Percentiles rank a stretch among this genome's conserved stretches.
These are phyloP conservation scores for Pionites leucogaster DNA, from an alignment of 2,113 vertebrate species.

Conservation along the genomic window DNA sequence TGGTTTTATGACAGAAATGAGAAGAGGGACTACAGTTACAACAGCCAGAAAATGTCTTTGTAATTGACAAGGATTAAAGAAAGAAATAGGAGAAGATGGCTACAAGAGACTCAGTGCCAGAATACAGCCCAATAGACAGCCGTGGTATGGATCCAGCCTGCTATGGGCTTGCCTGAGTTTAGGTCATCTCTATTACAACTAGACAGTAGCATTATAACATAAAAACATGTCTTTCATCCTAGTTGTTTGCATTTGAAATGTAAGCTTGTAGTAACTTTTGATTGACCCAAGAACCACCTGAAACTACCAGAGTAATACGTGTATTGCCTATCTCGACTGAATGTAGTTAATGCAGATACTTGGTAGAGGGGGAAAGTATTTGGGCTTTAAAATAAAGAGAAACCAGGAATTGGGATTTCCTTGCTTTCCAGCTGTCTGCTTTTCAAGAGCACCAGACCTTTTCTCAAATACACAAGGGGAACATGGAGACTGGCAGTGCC, in stretches of 20 bases:
- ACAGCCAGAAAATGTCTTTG: neutral
- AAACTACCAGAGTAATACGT: neutral
- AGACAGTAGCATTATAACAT: neutral
- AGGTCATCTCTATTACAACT: neutral
- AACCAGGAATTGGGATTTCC: neutral
- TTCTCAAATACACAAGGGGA: accelerated
- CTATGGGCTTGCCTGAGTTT: neutral
- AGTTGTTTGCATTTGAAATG: neutral
- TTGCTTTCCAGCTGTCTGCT: neutral
- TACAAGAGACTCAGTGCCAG: neutral
- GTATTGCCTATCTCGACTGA: neutral
- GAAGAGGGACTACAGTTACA: neutral
- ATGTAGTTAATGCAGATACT: neutral
- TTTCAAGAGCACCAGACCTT: neutral
- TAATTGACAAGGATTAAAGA: neutral
- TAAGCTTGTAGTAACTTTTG: neutral
- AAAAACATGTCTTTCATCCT: neutral
- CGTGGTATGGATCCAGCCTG: neutral
- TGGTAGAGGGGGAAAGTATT: neutral
- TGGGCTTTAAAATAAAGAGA: neutral
- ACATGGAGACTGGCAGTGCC: neutral
- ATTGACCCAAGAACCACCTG: neutral
- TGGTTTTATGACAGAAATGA: neutral
- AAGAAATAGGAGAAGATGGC: neutral
- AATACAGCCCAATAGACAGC: neutral